Evolutionary conservation across 2,888 invertebrate genomes (phyloP).

Genomic region (Macrosoma leucophasiata): DNA sequence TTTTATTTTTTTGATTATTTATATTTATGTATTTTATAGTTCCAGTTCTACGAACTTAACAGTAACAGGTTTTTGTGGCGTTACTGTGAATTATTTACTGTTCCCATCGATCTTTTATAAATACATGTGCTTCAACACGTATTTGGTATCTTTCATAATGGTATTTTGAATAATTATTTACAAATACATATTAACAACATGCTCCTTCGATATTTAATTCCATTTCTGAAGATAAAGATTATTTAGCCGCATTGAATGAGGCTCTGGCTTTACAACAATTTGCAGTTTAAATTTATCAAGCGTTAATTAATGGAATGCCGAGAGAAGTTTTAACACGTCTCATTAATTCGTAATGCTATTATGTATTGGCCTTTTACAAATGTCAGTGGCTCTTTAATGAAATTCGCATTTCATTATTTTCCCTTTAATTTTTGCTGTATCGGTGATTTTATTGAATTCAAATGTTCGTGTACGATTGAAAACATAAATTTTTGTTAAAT

Average conservation of each 20-base stretch:
- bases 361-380: slow-evolving; percentile 37
- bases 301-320: slow-evolving; percentile 46
- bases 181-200: no score
- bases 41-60: no score
- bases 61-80: no score
- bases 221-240: neutral
- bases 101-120: no score
- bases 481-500: neutral
- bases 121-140: no score
- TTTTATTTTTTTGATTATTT: no score
- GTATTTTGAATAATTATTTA: no score
- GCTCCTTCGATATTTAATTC: no score
- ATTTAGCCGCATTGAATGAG: neutral
- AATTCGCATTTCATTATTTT: slow-evolving; percentile 30
- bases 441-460: slow-evolving; percentile 24
- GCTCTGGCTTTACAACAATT: slow-evolving; percentile 15
- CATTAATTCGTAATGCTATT: slow-evolving; percentile 44
- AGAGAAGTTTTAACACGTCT: slow-evolving; percentile 42
- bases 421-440: slow-evolving; percentile 28
- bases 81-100: no score
- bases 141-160: no score
- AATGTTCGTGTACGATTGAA: no score
- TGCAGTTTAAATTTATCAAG: slow-evolving; percentile 33
- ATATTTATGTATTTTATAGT: no score
- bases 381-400: slow-evolving; percentile 32